A percentile compares a stretch with the other conserved stretches of the same genome.
Evolutionary conservation across 30 jellyfish, hydroid and myxozoan genomes (phyloP).

Genomic region (Aurelia sp.): DNA sequence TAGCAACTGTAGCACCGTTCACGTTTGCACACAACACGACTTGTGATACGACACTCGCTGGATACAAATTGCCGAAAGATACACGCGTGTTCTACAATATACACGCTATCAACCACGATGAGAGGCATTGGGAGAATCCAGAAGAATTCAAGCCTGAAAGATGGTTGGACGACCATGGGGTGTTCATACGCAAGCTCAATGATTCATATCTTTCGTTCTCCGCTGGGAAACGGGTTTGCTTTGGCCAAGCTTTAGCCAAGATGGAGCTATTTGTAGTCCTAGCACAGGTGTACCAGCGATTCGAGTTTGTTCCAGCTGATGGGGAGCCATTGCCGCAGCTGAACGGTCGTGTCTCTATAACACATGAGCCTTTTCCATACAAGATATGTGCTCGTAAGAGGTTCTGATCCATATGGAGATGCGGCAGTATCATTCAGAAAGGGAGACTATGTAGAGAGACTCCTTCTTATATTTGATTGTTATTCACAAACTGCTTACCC

Average conservation of each 20-base stretch:
- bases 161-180: constrained; percentile 48
- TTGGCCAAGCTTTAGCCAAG: constrained; percentile 51
- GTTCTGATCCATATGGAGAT: neutral
- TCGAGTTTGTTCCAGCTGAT: constrained; percentile 17
- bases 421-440: no score
- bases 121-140: constrained; percentile 54
- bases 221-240: constrained; percentile 47
- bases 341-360: constrained; percentile 4
- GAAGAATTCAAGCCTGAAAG: constrained; percentile 57
- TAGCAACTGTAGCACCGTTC: constrained; percentile 68
- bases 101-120: constrained; percentile 63
- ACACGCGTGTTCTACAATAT: constrained; percentile 66
- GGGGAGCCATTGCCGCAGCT: constrained; percentile 14
- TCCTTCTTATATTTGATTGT: no score
- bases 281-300: constrained; percentile 22
- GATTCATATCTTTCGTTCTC: constrained; percentile 32
- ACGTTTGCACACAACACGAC: constrained; percentile 65
- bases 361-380: constrained; percentile 32
- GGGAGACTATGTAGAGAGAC: no score
- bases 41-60: constrained; percentile 65
- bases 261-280: constrained; percentile 43
- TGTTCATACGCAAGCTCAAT: neutral
- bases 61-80: constrained; percentile 55
- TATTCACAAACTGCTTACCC: no score
- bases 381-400: constrained; percentile 11